phyloP scores from a whole-genome alignment of 2,113 vertebrate species.

The Furnarius figulus region DNA sequence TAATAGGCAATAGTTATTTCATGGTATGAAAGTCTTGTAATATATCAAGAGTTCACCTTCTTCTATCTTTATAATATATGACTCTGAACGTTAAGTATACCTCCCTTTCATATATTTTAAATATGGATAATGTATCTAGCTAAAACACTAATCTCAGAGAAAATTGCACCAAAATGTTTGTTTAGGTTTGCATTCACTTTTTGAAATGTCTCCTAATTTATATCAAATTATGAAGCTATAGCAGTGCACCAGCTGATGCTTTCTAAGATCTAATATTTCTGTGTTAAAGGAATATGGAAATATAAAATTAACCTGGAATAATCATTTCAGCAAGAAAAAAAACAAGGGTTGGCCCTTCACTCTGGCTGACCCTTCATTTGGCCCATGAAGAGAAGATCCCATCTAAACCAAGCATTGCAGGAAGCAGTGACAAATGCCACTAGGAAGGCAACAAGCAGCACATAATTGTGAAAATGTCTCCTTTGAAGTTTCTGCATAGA shows the following conservation, averaged over 20 bases:
- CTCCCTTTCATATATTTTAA: constrained; percentile 72
- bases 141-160: constrained; percentile 21
- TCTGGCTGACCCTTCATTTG: neutral
- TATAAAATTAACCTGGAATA: neutral
- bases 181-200: constrained; percentile 23
- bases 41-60: constrained; percentile 82
- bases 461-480: neutral
- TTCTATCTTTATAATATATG: constrained; percentile 74
- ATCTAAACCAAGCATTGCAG: neutral
- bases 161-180: constrained; percentile 17
- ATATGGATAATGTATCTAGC: constrained; percentile 60
- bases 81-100: constrained; percentile 67
- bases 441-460: neutral
- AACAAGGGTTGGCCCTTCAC: neutral
- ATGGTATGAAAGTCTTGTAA: constrained; percentile 76
- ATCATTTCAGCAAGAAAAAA: neutral
- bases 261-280: neutral
- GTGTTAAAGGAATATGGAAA: neutral
- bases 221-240: constrained; percentile 14
- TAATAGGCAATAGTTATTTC: constrained; percentile 84
- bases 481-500: constrained; percentile 1
- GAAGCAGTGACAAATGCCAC: neutral
- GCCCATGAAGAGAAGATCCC: neutral
- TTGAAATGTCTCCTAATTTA: constrained; percentile 27
- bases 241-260: neutral